Conservation (phyloP, 2,113 vertebrate species). For the Dromaius novaehollandiae region DNA sequence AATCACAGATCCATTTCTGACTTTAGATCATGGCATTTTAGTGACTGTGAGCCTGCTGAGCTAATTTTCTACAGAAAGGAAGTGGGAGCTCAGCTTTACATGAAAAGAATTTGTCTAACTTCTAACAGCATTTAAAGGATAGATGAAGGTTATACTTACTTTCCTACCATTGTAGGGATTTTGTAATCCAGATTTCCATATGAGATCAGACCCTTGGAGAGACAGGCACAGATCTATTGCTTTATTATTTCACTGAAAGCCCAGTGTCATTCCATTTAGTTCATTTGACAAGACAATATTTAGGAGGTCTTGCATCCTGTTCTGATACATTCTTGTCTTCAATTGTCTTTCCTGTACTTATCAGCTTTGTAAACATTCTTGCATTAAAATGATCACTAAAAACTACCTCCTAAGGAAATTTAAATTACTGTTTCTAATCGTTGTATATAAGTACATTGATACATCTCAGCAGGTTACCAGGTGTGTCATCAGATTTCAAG, state of each 20-base stretch:
- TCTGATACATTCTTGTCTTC: background rate
- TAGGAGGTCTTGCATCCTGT: background rate
- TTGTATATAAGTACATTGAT: background rate
- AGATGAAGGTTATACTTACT: background rate
- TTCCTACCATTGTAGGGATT: background rate
- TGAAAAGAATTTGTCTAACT: background rate
- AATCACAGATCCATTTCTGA: slow-evolving; percentile 34
- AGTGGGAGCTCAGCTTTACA: background rate
- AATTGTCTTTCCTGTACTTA: background rate
- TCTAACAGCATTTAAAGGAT: background rate
- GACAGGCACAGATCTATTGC: background rate
- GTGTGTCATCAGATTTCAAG: background rate
- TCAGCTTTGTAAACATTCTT: background rate
- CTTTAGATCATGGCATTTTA: background rate
- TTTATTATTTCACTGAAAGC: background rate
- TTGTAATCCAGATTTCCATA: background rate
- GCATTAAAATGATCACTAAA: background rate
- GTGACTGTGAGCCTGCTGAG: background rate
- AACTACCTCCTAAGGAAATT: background rate
- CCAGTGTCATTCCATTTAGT: background rate
- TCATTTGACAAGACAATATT: background rate
- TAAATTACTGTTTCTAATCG: background rate
- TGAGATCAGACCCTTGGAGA: background rate
- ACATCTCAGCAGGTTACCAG: background rate
- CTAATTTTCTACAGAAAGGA: slow-evolving; percentile 3